Conservation (phyloP, 2,888 invertebrate genomes). For the Ophion ventricosus region DNA sequence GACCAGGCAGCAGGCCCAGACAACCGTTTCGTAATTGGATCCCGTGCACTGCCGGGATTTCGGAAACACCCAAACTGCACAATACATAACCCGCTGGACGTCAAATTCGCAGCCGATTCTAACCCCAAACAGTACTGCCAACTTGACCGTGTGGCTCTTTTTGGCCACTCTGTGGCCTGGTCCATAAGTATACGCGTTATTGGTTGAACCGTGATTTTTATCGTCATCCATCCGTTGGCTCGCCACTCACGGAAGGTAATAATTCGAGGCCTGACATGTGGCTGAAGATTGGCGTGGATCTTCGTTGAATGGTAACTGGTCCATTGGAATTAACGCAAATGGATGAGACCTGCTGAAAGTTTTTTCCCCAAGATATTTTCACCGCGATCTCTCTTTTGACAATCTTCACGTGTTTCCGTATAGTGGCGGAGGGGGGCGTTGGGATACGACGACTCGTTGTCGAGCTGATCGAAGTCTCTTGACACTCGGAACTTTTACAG, state of each 20-base stretch:
- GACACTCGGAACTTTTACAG: not conserved
- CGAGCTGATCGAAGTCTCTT: not conserved
- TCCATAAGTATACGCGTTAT: not conserved
- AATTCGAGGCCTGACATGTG: not conserved
- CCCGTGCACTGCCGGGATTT: constrained; percentile 73
- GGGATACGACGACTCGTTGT: not conserved
- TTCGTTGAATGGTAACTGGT: not conserved
- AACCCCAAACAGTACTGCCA: constrained; percentile 6
- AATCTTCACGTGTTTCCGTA: not conserved
- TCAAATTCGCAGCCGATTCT: constrained; percentile 35
- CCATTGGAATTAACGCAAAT: not conserved
- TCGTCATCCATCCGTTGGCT: not conserved
- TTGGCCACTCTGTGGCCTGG: not conserved
- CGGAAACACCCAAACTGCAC: constrained; percentile 73
- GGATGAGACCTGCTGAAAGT: not conserved
- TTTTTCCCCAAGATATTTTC: not conserved
- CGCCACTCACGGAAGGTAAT: not conserved
- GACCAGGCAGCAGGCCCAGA: constrained; percentile 56
- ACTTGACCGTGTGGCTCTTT: not conserved
- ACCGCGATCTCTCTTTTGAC: not conserved
- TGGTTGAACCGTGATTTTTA: not conserved
- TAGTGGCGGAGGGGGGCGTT: not conserved
- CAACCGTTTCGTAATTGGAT: constrained; percentile 72
- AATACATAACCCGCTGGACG: constrained; percentile 61
- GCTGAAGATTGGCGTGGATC: no score